Base-by-base conservation (phyloP, 2,797 vertebrate species). In the Molossus alvarezi region DNA sequence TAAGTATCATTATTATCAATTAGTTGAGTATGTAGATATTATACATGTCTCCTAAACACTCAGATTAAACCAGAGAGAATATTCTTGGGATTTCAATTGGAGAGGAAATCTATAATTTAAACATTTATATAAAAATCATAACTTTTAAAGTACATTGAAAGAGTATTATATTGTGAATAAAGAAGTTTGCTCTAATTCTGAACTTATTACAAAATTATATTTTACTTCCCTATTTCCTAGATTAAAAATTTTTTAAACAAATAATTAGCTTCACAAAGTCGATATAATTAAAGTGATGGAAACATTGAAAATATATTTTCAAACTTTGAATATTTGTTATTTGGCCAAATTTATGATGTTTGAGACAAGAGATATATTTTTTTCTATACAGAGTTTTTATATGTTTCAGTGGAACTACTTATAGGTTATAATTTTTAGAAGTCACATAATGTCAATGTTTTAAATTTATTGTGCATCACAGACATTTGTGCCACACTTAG, bases 51-150 rank as follows among this genome's bases (percentile, higher is more conserved):
- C 14, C 9, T 92, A 45, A 75, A 73, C 55, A 64, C 20, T 75
- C 37, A 76, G 27, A 79, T 87, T 82, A 90, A 75, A 14, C 7
- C 41, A 62, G 41, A 82, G 3, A 88, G 21, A 89, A 90, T 92
- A 77, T 53, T 77, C 45, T 77, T 89, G 57, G 65, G 10, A 92
- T 76, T 95, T 93, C 37, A 72, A 13, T 37, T 81, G 88, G 45
- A 85, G 88, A 6, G 12, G 4, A 95, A 95, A 80, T 4, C 7
- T 65, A 25, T 91, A 88, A 85, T 81, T 90, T 90, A 64, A 86
- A 76, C 18, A 69, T 73, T n/a, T 67, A 79, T 79, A 29, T 58
- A 71, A 64, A 89, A 90, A 71, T 0, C 1, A 71, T 69, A 53
- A 51, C 64, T 80, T 87, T 79, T 41, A 89, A 80, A 73, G 18